phyloP scores from a whole-genome alignment of 2,797 vertebrate genomes.

The Lagorchestes hirsutus region DNA sequence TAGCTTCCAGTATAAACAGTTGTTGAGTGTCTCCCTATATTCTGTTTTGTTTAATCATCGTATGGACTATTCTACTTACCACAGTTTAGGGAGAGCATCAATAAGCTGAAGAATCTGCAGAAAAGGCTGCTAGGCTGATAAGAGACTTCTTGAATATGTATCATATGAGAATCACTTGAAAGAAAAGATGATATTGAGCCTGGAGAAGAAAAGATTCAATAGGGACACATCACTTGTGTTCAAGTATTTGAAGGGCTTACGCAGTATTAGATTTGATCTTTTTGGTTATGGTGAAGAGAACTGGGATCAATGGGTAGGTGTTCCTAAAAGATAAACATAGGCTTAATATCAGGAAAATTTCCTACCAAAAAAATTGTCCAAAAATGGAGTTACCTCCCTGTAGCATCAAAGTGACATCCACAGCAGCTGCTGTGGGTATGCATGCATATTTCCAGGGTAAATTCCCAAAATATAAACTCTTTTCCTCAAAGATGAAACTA shows the following conservation, averaged over 20 bases:
- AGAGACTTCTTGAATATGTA: neutral
- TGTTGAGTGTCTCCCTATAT: neutral
- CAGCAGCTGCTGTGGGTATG: too few species aligned
- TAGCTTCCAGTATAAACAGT: neutral
- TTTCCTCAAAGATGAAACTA: too few species aligned
- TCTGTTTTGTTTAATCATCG: neutral
- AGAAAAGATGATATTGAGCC: neutral
- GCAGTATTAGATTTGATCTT: neutral
- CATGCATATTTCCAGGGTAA: too few species aligned
- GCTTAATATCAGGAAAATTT: neutral
- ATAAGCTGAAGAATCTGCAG: neutral
- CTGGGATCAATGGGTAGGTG: neutral
- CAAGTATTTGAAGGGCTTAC: neutral
- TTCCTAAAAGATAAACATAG: neutral
- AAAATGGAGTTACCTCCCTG: neutral
- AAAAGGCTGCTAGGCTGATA: neutral
- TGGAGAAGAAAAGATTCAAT: neutral
- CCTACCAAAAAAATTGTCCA: neutral
- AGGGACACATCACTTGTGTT: neutral
- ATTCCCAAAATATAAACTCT: too few species aligned
- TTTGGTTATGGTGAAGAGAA: neutral
- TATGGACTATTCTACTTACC: neutral
- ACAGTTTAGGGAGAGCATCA: neutral
- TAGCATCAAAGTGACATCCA: too few species aligned
- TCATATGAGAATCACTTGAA: neutral